phyloP scores from a whole-genome alignment of 2,113 vertebrate species.

The Labeo catla region DNA sequence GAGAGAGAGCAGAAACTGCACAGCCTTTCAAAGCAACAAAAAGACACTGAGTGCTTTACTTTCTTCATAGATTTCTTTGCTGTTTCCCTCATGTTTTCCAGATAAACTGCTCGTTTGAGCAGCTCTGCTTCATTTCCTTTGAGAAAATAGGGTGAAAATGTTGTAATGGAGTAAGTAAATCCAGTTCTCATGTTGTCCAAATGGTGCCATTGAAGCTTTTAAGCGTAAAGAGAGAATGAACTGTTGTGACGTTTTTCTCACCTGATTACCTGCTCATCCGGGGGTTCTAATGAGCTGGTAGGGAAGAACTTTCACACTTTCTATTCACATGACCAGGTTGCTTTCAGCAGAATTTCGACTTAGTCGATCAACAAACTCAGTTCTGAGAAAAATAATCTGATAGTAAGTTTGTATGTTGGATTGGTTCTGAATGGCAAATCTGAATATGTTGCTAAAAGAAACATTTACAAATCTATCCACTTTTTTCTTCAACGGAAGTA shows the following conservation, averaged over 20 bases:
- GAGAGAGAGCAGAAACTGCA: neutral
- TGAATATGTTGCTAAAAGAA: too few species aligned
- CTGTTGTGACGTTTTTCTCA: neutral
- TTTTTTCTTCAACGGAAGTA: too few species aligned
- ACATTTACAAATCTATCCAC: too few species aligned
- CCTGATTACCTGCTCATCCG: neutral
- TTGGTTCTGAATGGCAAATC: too few species aligned
- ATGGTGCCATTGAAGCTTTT: neutral
- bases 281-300: neutral
- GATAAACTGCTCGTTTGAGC: neutral
- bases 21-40: slow-evolving; percentile 1
- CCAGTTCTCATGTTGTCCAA: neutral
- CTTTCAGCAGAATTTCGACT: neutral
- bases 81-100: neutral
- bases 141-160: neutral
- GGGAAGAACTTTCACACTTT: neutral
- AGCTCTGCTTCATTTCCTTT: slow-evolving; percentile 13
- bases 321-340: neutral
- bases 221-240: neutral
- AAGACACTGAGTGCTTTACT: neutral
- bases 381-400: neutral
- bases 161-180: neutral
- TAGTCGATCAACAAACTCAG: neutral
- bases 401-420: too few species aligned
- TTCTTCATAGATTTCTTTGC: neutral